These are phyloP conservation scores for Smithornis capensis DNA, from an alignment of 2,113 vertebrate genomes.

Conservation along the genomic window DNA sequence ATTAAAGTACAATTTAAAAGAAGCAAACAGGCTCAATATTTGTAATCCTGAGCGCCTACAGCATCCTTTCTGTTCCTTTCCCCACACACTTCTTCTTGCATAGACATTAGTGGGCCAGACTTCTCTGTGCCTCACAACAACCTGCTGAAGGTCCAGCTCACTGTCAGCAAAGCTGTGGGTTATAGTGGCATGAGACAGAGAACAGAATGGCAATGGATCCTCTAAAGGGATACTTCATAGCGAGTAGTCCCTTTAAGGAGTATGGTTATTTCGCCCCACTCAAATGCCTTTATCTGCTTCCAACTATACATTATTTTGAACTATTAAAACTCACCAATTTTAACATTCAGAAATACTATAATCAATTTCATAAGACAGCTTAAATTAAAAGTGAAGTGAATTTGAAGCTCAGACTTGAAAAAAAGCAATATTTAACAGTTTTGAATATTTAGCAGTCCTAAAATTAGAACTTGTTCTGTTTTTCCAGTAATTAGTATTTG, in stretches of 20 bases:
- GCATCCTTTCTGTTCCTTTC: neutral
- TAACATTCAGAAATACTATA: neutral
- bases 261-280: neutral
- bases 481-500: conserved; percentile 34
- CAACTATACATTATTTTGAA: neutral
- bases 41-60: neutral
- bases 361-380: neutral
- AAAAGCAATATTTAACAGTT: neutral
- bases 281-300: neutral
- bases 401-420: neutral
- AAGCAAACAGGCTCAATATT: neutral
- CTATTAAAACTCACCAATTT: neutral
- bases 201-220: neutral
- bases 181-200: neutral
- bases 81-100: neutral
- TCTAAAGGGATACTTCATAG: neutral
- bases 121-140: neutral
- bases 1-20: neutral
- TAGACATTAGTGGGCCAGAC: neutral
- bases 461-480: conserved; percentile 25
- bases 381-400: neutral
- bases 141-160: neutral
- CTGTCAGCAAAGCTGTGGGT: neutral
- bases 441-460: conserved; percentile 23
- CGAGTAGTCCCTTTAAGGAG: neutral